Percentiles rank a stretch among this genome's conserved stretches.
phyloP scores from a whole-genome alignment of 2,113 vertebrate genomes.

The Corythoichthys haematopterus region DNA sequence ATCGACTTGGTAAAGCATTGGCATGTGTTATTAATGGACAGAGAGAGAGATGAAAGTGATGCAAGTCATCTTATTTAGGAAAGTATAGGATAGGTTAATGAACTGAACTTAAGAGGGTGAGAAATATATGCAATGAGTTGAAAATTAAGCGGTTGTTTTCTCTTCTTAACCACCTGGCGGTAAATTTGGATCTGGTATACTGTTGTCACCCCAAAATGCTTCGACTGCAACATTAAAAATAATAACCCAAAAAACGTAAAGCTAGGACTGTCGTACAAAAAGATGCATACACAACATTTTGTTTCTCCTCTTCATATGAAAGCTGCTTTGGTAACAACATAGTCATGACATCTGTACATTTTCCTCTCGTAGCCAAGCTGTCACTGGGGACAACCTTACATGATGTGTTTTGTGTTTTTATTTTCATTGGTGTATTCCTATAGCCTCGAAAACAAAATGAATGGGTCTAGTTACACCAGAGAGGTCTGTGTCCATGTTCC shows the following conservation, averaged over 20 bases:
- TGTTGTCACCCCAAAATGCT: slow-evolving; percentile 70
- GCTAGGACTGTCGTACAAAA: slow-evolving; percentile 97
- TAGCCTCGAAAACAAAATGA: slow-evolving; percentile 84
- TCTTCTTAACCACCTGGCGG: slow-evolving; percentile 51
- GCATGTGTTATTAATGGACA: background rate
- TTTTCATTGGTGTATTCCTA: slow-evolving; percentile 65
- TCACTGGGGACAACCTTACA: slow-evolving; percentile 61
- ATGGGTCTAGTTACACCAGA: slow-evolving; percentile 78
- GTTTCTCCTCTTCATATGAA: slow-evolving; percentile 72
- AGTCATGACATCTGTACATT: slow-evolving; percentile 85
- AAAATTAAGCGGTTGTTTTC: background rate
- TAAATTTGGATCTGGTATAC: slow-evolving; percentile 45
- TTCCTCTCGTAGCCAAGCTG: slow-evolving; percentile 74
- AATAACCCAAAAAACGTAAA: slow-evolving; percentile 87
- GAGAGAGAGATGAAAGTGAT: background rate
- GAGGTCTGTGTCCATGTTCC: slow-evolving; percentile 49
- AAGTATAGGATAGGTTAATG: background rate
- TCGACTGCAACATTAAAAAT: slow-evolving; percentile 81
- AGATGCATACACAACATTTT: slow-evolving; percentile 95
- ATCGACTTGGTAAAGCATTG: slow-evolving; percentile 7
- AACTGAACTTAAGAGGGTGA: too few species aligned
- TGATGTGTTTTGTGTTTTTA: slow-evolving; percentile 36
- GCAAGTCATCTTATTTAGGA: background rate
- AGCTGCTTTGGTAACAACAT: slow-evolving; percentile 99
- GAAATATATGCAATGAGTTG: background rate